These are phyloP conservation scores for Teleiodes luculella DNA, from an alignment of 2,888 invertebrate genomes.

Conservation along the genomic window DNA sequence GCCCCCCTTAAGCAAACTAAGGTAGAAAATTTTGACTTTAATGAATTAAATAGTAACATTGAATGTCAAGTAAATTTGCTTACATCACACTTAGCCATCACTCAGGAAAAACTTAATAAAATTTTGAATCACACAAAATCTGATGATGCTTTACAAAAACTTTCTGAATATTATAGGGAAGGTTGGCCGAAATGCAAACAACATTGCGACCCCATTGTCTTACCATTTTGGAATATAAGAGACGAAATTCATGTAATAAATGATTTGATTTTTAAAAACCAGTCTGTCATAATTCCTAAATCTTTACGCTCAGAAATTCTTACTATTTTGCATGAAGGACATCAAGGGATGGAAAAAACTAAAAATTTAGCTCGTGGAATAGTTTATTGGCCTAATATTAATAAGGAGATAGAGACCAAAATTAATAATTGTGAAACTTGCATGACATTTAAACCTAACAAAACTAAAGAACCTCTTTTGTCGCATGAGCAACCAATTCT, in stretches of 20 bases:
- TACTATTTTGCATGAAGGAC: conserved; percentile 19
- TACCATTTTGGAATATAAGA: conserved; percentile 20
- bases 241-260: conserved; percentile 18
- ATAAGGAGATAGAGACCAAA: conserved; percentile 17
- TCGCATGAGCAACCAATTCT: neutral
- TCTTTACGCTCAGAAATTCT: conserved; percentile 20
- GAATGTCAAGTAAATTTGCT: conserved; percentile 17
- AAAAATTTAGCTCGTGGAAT: conserved; percentile 18
- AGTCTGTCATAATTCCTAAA: conserved; percentile 17
- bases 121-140: neutral
- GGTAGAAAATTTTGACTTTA: no score
- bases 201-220: conserved; percentile 8
- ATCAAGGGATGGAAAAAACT: conserved; percentile 18
- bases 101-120: conserved; percentile 16
- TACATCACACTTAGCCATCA: conserved; percentile 15
- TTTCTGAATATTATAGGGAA: conserved; percentile 16
- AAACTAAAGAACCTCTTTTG: neutral
- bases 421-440: conserved; percentile 2
- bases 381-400: conserved; percentile 22
- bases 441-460: neutral
- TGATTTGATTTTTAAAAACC: conserved; percentile 18
- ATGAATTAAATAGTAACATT: no score
- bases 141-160: conserved; percentile 8
- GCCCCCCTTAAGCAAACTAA: no score
- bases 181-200: conserved; percentile 18